Percentiles rank a stretch among this genome's conserved stretches.
Conservation (phyloP, 53 echinoderm and acorn worm species). For the Paelopatides confundens region DNA sequence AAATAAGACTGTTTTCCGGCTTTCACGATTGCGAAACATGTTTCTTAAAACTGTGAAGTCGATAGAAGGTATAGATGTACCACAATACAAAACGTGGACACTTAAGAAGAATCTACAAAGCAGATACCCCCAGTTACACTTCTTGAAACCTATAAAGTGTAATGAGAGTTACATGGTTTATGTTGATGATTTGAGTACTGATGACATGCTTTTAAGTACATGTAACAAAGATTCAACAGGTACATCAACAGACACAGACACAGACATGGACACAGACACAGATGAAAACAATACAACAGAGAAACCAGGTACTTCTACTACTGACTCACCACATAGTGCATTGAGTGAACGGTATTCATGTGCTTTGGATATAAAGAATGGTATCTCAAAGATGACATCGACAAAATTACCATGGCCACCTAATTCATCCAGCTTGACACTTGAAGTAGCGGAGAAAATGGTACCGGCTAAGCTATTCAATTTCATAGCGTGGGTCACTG, state of each 20-base stretch:
- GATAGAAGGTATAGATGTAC: conserved; percentile 21
- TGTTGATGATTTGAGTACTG: conserved; percentile 25
- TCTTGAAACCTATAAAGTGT: conserved; percentile 3
- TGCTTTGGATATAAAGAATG: no score
- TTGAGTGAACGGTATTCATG: conserved; percentile 6
- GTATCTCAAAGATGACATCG: no score
- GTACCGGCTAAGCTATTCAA: no score
- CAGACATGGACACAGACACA: no score
- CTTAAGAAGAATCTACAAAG: conserved; percentile 10
- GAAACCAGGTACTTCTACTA: conserved; percentile 6
- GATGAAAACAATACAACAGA: no score
- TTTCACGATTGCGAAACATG: conserved; percentile 40
- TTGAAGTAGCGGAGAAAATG: conserved; percentile 16
- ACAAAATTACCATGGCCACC: conserved; percentile 2
- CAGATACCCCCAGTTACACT: no score
- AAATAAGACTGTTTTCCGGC: conserved; percentile 26
- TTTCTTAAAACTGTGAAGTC: conserved; percentile 19
- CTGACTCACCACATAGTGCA: neutral
- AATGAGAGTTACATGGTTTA: conserved; percentile 26
- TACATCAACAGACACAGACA: no score
- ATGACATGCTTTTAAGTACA: conserved; percentile 1
- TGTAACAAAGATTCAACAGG: conserved; percentile 6
- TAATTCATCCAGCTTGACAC: neutral
- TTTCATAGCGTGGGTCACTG: conserved; percentile 13
- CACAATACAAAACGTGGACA: conserved; percentile 36